A percentile compares a stretch with the other conserved stretches of the same genome.
phyloP scores from a whole-genome alignment of 2,113 vertebrate genomes.

The Zosterops borbonicus region DNA sequence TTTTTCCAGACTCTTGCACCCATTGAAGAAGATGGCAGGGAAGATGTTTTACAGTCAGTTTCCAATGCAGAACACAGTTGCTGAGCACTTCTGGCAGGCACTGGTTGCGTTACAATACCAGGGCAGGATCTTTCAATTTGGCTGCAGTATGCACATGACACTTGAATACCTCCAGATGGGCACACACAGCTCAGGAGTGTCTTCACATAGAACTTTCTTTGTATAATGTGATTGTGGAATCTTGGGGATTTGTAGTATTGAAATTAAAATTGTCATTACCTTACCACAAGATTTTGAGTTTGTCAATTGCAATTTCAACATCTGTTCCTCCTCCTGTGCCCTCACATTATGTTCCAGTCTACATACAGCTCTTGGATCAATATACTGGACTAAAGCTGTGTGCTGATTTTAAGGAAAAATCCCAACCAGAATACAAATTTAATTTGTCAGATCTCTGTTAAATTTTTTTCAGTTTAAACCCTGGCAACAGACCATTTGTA shows the following conservation, averaged over 20 bases:
- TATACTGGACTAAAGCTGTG: background rate
- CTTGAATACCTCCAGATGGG: fast-evolving
- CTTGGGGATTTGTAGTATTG: background rate
- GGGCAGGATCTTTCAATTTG: background rate
- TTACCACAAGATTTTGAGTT: background rate
- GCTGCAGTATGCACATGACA: background rate
- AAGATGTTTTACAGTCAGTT: background rate
- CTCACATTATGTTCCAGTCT: background rate
- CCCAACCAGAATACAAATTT: background rate
- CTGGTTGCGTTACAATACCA: fast-evolving
- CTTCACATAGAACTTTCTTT: background rate
- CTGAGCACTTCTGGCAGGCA: background rate
- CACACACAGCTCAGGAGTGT: background rate
- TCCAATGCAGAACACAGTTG: conserved; percentile 32
- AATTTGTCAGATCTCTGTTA: background rate
- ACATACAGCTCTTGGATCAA: background rate
- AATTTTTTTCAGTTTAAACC: background rate
- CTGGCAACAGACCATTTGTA: background rate
- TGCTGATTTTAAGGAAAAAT: background rate
- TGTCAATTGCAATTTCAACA: fast-evolving
- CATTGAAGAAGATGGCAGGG: background rate
- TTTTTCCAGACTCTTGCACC: background rate
- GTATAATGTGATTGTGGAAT: background rate
- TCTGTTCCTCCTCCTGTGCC: background rate
- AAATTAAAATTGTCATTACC: background rate